These are phyloP conservation scores for Diorhabda sublineata DNA, from an alignment of 1,140 invertebrate species.

Conservation along the genomic window DNA sequence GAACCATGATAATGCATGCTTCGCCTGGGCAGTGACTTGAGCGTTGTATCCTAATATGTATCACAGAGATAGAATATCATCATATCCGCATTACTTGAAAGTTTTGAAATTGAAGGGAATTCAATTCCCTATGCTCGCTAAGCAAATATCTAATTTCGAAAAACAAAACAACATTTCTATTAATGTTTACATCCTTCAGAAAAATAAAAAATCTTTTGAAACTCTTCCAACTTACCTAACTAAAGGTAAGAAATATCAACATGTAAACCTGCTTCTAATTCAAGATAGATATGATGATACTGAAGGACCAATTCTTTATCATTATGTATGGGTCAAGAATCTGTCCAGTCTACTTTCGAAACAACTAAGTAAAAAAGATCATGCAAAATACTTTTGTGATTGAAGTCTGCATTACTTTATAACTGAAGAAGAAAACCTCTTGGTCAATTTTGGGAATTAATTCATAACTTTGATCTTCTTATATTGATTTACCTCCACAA, in stretches of 20 bases:
- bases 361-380: conserved; percentile 33
- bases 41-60: conserved; percentile 28
- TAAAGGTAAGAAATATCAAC: conserved; percentile 25
- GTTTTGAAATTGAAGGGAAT: conserved; percentile 36
- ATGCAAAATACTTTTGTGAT: conserved; percentile 38
- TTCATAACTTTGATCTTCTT: neutral
- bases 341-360: conserved; percentile 31
- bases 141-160: no score
- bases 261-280: conserved; percentile 36
- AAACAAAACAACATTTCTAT: conserved; percentile 27
- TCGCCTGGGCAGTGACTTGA: conserved; percentile 41
- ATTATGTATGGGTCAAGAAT: conserved; percentile 41
- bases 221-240: conserved; percentile 27
- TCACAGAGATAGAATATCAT: conserved; percentile 22
- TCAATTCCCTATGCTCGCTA: conserved; percentile 33
- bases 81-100: conserved; percentile 24
- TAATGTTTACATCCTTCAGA: conserved; percentile 30
- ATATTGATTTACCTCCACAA: neutral
- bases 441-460: no score
- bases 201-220: conserved; percentile 17
- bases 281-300: conserved; percentile 31
- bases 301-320: conserved; percentile 21
- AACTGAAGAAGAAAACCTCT: conserved; percentile 15
- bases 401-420: conserved; percentile 36
- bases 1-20: conserved; percentile 44